Evolutionary conservation across 2,797 vertebrate genomes (phyloP).

Genomic region (Notolepis coatsorum): DNA sequence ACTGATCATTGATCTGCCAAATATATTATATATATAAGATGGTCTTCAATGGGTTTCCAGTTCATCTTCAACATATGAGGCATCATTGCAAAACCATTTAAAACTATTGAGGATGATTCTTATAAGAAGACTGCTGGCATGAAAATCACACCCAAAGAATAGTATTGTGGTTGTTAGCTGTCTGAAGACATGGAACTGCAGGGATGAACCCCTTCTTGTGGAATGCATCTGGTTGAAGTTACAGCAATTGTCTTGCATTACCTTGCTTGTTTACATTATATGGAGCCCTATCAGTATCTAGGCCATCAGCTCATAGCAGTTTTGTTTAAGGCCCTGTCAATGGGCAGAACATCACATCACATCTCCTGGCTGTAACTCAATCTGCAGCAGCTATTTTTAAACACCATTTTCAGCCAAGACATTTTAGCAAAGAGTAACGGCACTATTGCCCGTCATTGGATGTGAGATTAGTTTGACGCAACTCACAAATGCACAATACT

Average conservation of each 20-base stretch:
- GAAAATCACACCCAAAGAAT: too few relatives aligned
- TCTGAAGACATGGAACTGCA: too few relatives aligned
- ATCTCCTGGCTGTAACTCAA: conserved; percentile 82
- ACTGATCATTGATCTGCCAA: too few relatives aligned
- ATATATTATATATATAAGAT: too few relatives aligned
- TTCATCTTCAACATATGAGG: too few relatives aligned
- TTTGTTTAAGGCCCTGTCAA: conserved; percentile 70
- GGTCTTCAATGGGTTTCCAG: too few relatives aligned
- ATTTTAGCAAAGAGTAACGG: conserved; percentile 87
- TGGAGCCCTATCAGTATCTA: background rate
- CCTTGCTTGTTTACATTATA: background rate
- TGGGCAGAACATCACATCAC: conserved; percentile 78
- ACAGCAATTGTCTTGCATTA: background rate
- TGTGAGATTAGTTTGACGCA: conserved; percentile 57
- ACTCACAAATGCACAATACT: conserved; percentile 47
- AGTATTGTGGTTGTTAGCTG: too few relatives aligned
- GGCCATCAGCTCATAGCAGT: conserved; percentile 29
- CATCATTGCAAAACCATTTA: too few relatives aligned
- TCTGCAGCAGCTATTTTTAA: conserved; percentile 83
- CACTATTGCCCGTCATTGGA: conserved; percentile 70
- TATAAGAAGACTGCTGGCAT: too few relatives aligned
- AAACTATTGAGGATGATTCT: too few relatives aligned
- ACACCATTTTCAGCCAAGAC: conserved; percentile 80
- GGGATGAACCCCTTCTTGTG: too few relatives aligned
- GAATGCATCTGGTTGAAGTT: background rate